Conservation (phyloP, 2,113 vertebrate genomes). For the Sebastes schlegelii region DNA sequence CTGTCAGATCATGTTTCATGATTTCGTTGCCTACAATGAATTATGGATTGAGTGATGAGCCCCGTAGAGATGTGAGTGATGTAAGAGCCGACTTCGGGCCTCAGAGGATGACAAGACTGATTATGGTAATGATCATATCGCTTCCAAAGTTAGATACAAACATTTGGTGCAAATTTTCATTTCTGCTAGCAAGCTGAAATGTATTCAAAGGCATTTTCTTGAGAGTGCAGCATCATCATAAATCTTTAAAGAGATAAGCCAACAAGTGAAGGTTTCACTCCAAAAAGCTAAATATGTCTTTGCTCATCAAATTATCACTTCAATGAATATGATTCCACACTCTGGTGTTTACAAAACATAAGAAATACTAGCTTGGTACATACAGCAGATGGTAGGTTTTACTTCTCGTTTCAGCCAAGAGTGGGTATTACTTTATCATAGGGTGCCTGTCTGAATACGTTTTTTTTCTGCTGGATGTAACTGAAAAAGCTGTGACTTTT, state of each 20-base stretch:
- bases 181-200: background rate
- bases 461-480: conserved; percentile 18
- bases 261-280: conserved; percentile 1
- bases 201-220: conserved; percentile 6
- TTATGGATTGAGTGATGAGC: conserved; percentile 70
- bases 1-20: conserved; percentile 69
- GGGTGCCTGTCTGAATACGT: background rate
- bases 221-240: background rate
- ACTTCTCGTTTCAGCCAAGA: conserved; percentile 39
- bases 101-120: conserved; percentile 15
- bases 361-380: conserved; percentile 24
- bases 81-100: conserved; percentile 28
- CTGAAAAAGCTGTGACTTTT: conserved; percentile 33
- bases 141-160: conserved; percentile 15
- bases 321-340: conserved; percentile 30
- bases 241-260: conserved; percentile 16
- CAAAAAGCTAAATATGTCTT: conserved; percentile 32
- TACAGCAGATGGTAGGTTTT: conserved; percentile 40
- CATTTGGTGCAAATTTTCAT: conserved; percentile 33
- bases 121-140: conserved; percentile 9
- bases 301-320: conserved; percentile 49
- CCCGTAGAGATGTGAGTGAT: conserved; percentile 36
- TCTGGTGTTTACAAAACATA: conserved; percentile 51
- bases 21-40: conserved; percentile 57
- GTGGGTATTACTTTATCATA: conserved; percentile 11